Evolutionary conservation across 2,888 invertebrate species (phyloP), one percentile per base, ranked within the genome.

Genomic region (Aethes cnicana): DNA sequence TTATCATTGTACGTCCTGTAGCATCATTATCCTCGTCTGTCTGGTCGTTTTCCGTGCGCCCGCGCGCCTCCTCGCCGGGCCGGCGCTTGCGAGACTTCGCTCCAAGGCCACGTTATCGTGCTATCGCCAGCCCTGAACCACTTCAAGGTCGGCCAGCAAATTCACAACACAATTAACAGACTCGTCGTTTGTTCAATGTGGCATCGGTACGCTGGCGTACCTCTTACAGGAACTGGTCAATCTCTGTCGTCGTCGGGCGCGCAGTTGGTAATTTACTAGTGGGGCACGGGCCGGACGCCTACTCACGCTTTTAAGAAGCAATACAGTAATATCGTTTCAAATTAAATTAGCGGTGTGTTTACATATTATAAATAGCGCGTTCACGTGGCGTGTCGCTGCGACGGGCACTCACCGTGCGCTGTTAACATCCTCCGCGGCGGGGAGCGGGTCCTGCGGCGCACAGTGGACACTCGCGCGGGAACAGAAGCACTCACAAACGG

Each of bases 91-190:
- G 77, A 77, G 77, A 72, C 79, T 80, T 74, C 73, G 72, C 61
- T 68, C 69, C 88, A 89, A 89, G 89, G 89, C 86, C 88, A 80
- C 82, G 84, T 88, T 88, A 88, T 89, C 89, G 82, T 78, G 80
- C 79, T 83, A 83, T 82, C 84, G 84, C 74, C 81, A 82, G 75
- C 81, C 83, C 82, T 82, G 81, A 79, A 77, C 81, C 69, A 68
- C 64, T 73, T 64, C 80, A 82, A 84, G 83, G 82, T 71, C 77
- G 67, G 42, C 63, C 61, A 49, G 58, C 50, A 42, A 68, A 72
- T 64, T 68, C 73, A 63, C 64, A 68, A 64, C 69, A 64, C 62
- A 48, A 46, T 52, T 44, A 52, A 33, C 32, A 30, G 36, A 25
- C 49, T 42, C 49, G 35, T 35, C 20, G 25, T 11, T 39, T 39